Evolutionary conservation across 2,113 vertebrate genomes (phyloP).

Genomic region (Choloepus hoffmanni): DNA sequence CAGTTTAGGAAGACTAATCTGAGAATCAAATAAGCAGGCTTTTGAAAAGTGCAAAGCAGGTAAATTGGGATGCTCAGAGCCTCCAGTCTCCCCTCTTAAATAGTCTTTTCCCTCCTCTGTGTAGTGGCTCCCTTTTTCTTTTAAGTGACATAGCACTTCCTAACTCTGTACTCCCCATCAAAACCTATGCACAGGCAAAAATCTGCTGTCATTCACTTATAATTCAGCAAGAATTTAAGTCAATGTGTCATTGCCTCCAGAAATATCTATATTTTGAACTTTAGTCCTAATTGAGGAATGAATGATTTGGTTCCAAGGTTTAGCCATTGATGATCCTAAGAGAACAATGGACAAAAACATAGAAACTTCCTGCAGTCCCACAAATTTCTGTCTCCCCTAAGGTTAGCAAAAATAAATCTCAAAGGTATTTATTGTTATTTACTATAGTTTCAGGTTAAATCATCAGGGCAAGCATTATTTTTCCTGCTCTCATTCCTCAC

Average conservation of each 20-base stretch:
- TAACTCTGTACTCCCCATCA: not conserved
- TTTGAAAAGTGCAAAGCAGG: not conserved
- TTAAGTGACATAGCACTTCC: not conserved
- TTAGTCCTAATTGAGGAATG: not conserved
- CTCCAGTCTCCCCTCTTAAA: not conserved
- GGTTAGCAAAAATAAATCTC: not conserved
- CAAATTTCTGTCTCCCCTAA: not conserved
- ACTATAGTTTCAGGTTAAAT: conserved; percentile 28
- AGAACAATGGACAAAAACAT: conserved; percentile 26
- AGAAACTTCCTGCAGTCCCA: not conserved
- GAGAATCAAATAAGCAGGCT: not conserved
- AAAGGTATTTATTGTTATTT: not conserved
- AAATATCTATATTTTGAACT: not conserved
- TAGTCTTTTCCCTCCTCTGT: not conserved
- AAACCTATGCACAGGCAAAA: not conserved
- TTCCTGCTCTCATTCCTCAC: conserved; percentile 45
- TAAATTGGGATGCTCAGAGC: not conserved
- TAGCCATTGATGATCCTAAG: not conserved
- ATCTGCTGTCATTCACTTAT: not conserved
- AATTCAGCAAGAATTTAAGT: not conserved
- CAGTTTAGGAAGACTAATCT: not conserved
- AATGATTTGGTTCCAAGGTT: not conserved
- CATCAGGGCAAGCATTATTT: conserved; percentile 19
- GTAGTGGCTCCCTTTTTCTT: not conserved
- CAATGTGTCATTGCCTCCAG: not conserved